phyloP scores from a whole-genome alignment of 37 sponge, comb jelly and placozoan species.

The Cladorhizidae sp. region DNA sequence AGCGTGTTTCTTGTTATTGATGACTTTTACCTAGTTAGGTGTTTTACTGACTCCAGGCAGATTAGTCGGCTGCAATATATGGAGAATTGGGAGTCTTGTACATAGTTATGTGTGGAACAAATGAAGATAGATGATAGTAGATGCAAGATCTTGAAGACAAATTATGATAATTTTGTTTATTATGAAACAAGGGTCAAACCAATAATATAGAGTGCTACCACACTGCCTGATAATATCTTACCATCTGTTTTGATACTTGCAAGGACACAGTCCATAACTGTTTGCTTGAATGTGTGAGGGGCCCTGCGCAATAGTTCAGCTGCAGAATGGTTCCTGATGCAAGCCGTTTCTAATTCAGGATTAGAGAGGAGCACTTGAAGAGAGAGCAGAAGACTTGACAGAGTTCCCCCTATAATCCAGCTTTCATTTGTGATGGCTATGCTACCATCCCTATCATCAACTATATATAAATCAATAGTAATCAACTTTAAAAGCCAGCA shows the following conservation, averaged over 20 bases:
- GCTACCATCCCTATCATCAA: not conserved
- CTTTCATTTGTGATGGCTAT: not conserved
- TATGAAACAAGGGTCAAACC: too few relatives aligned
- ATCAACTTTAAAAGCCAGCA: not conserved
- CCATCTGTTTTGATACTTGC: slow-evolving; percentile 85
- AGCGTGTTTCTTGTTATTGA: too few relatives aligned
- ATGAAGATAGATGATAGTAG: too few relatives aligned
- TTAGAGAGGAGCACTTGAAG: slow-evolving; percentile 53
- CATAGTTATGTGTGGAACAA: too few relatives aligned
- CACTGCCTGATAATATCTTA: too few relatives aligned
- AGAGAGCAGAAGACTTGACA: not conserved
- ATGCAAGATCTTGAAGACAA: too few relatives aligned
- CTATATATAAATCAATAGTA: not conserved
- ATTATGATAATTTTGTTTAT: too few relatives aligned
- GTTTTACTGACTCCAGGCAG: too few relatives aligned
- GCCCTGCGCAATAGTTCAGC: slow-evolving; percentile 44
- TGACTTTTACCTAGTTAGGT: too few relatives aligned
- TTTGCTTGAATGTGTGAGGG: slow-evolving; percentile 85
- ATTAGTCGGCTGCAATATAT: too few relatives aligned
- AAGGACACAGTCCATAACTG: slow-evolving; percentile 83
- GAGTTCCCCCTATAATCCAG: not conserved
- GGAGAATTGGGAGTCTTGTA: too few relatives aligned
- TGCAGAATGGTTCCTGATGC: slow-evolving; percentile 63
- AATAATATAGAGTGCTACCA: too few relatives aligned
- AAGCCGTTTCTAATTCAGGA: slow-evolving; percentile 64